Conservation (phyloP, 2,797 vertebrate genomes). For the Sphaeramia orbicularis region DNA sequence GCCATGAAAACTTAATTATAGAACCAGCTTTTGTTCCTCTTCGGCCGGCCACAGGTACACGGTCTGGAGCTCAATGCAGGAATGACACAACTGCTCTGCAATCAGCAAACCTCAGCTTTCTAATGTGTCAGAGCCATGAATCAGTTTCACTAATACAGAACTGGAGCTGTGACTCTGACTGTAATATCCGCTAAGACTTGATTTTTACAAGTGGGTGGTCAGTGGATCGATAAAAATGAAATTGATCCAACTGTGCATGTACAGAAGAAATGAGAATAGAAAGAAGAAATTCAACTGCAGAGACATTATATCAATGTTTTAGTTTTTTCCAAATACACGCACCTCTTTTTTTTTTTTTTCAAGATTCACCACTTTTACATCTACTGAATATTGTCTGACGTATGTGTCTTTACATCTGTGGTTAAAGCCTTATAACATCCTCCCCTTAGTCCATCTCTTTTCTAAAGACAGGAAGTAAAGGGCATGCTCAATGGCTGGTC, state of each 20-base stretch:
- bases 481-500: conserved; percentile 15
- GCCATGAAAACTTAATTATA: conserved; percentile 77
- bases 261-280: too few relatives aligned
- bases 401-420: conserved; percentile 4
- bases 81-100: conserved; percentile 51
- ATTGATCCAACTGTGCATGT: conserved; percentile 13
- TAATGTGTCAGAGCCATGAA: conserved; percentile 48
- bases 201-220: conserved; percentile 13
- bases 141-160: conserved; percentile 36
- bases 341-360: neutral
- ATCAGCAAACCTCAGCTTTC: conserved; percentile 31
- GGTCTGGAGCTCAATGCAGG: conserved; percentile 51
- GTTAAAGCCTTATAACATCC: conserved; percentile 10
- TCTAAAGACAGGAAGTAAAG: conserved; percentile 41
- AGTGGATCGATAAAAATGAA: conserved; percentile 40
- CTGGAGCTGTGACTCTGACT: conserved; percentile 24
- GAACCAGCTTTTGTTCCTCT: conserved; percentile 47
- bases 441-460: conserved; percentile 41
- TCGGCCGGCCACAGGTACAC: conserved; percentile 51
- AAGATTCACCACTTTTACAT: too few relatives aligned
- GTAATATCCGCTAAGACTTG: conserved; percentile 1
- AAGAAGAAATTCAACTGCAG: neutral
- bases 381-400: neutral
- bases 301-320: neutral
- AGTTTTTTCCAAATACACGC: neutral